Evolutionary conservation across 1,140 invertebrate species (phyloP).

Genomic region (Hesperophylax magnus): DNA sequence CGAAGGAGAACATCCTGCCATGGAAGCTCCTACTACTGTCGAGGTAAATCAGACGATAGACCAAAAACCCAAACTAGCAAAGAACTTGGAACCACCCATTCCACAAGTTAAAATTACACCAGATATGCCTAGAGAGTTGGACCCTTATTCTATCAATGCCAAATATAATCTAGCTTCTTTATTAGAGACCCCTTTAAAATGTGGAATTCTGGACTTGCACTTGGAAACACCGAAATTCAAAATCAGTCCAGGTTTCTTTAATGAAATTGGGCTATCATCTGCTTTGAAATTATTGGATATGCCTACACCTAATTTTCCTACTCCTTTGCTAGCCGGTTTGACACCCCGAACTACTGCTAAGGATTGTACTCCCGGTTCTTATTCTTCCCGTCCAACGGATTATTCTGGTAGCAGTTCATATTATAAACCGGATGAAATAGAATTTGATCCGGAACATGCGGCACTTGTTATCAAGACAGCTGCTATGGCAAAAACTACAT

Average conservation of each 20-base stretch:
- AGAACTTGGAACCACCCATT: constrained; percentile 28
- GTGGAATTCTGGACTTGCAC: constrained; percentile 43
- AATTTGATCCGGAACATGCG: constrained; percentile 2
- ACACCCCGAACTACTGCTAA: constrained; percentile 12
- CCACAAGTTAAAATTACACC: constrained; percentile 47
- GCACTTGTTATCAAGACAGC: neutral
- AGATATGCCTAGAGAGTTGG: constrained; percentile 41
- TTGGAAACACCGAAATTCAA: constrained; percentile 53
- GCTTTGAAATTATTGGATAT: constrained; percentile 46
- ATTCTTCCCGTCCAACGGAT: constrained; percentile 46
- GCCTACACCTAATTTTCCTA: constrained; percentile 52
- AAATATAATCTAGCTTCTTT: constrained; percentile 46
- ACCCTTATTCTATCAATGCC: constrained; percentile 37
- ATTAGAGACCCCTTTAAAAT: constrained; percentile 54
- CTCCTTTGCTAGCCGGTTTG: neutral
- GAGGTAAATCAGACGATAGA: neutral
- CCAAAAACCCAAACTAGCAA: neutral
- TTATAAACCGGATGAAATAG: constrained; percentile 56
- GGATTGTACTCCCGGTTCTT: constrained; percentile 44
- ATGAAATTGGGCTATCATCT: constrained; percentile 33
- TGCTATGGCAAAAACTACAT: neutral
- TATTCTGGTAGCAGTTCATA: constrained; percentile 56
- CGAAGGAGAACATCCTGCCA: neutral
- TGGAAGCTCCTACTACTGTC: neutral
- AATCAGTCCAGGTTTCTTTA: constrained; percentile 40